A percentile compares a stretch with the other conserved stretches of the same genome.
Evolutionary conservation across 1,140 invertebrate species (phyloP).

Genomic region (Bombus picipes): DNA sequence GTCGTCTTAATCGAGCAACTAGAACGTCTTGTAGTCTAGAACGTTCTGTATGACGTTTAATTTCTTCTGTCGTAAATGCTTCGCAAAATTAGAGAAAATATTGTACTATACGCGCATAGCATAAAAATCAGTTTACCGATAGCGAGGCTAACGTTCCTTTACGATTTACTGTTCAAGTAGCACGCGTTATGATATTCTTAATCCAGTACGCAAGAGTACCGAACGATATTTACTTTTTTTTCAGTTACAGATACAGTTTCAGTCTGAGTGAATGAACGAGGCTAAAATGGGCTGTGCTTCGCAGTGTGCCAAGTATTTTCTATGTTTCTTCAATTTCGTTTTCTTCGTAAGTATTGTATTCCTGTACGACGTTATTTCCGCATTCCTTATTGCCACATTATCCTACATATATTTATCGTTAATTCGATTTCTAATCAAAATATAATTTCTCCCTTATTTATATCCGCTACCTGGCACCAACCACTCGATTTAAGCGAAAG

Average conservation of each 20-base stretch:
- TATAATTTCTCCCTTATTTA: too few species aligned
- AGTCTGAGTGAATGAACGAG: conserved; percentile 49
- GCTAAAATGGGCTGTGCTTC: conserved; percentile 82
- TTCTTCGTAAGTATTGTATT: conserved; percentile 87
- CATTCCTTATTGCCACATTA: too few species aligned
- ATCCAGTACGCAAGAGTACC: too few species aligned
- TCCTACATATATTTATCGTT: too few species aligned
- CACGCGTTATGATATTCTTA: not conserved
- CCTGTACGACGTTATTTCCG: too few species aligned
- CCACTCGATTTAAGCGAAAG: too few species aligned
- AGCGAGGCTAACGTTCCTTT: too few species aligned
- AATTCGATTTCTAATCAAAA: too few species aligned
- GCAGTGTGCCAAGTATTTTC: conserved; percentile 88
- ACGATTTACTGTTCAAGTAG: not conserved
- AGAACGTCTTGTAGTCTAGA: not conserved
- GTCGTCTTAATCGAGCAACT: conserved; percentile 40
- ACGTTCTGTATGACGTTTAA: not conserved
- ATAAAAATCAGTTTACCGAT: not conserved
- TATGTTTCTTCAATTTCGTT: conserved; percentile 90
- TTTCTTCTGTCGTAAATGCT: not conserved
- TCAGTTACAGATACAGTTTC: conserved; percentile 66
- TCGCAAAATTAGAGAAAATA: not conserved
- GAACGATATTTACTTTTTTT: conserved; percentile 42
- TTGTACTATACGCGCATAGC: not conserved
- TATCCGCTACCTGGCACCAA: too few species aligned